A percentile compares a stretch with the other conserved stretches of the same genome.
Conservation (phyloP, 2,113 vertebrate genomes). For the Protobothrops flavoviridis region DNA sequence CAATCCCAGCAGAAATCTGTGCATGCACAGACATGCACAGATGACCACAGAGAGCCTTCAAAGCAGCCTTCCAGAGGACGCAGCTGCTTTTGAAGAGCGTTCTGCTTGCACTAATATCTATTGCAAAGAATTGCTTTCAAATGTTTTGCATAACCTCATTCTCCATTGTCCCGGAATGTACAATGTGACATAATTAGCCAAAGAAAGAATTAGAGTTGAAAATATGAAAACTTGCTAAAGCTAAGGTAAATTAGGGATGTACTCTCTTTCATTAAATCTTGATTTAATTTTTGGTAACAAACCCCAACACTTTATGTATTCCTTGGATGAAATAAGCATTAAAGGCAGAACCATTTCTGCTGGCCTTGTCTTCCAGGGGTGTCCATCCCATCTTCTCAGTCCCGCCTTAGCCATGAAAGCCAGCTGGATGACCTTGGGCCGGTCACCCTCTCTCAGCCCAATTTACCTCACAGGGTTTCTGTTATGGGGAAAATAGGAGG, state of each 20-base stretch:
- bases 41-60: background rate
- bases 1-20: background rate
- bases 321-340: background rate
- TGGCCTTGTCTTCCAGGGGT: background rate
- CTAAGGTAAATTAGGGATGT: background rate
- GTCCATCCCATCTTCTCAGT: background rate
- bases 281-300: background rate
- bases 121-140: background rate
- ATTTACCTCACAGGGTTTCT: too few relatives aligned
- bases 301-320: background rate
- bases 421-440: background rate
- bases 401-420: background rate
- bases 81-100: background rate
- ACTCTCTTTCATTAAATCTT: background rate
- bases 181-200: background rate
- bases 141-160: background rate
- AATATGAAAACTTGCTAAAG: background rate
- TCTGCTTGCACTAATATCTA: background rate
- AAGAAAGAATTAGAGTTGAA: background rate
- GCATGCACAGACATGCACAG: background rate
- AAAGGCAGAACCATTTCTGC: background rate
- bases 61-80: background rate
- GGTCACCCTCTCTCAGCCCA: too few relatives aligned
- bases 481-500: too few relatives aligned
- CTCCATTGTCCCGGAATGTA: background rate